Evolutionary conservation across 2,888 invertebrate species (phyloP), one percentile per base, ranked within the genome.

Genomic region (Ypsolopha sequella): DNA sequence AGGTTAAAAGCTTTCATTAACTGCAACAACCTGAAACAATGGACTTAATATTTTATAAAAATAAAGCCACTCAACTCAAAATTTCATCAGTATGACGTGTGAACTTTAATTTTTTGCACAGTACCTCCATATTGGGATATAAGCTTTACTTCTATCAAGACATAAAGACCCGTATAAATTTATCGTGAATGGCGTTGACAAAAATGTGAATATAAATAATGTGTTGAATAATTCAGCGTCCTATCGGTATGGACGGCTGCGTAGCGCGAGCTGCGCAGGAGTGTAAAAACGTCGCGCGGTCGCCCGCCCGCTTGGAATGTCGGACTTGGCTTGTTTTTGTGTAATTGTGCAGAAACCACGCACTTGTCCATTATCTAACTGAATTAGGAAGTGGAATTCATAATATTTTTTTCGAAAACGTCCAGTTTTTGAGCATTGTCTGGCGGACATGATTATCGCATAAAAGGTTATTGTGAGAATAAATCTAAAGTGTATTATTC

Each of bases 121-220:
- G 7, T 53, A 53, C 56, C 59, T 56, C 76, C 78, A 72, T 78
- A 76, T 81, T 72, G 56, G 79, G 76, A 67, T 68, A 68, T 82
- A 73, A 79, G 80, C 84, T 82, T 85, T 80, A 82, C 74, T 80
- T 76, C 82, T 82, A 86, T 85, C 80, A 84, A 85, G 84, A 85
- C 85, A 82, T 85, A 85, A 84, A 80, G 80, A 79, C 74, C 71
- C 73, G 77, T 80, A 81, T 82, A 81, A 84, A 82, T 84, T 77
- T 73, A 79, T 80, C 71, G 67, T 76, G 76, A 80, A 81, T 78
- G 82, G 84, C 81, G 82, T 82, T 82, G 84, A 80, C 79, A 84
- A 86, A 85, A 86, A 85, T 82, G 82, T 80, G 82, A 84, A 80
- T 81, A 82, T 86, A 81, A 80, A 81, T 80, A 78, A 76, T 80